These are phyloP conservation scores for Sycophila texana DNA, from an alignment of 2,888 invertebrate species.

Conservation along the genomic window DNA sequence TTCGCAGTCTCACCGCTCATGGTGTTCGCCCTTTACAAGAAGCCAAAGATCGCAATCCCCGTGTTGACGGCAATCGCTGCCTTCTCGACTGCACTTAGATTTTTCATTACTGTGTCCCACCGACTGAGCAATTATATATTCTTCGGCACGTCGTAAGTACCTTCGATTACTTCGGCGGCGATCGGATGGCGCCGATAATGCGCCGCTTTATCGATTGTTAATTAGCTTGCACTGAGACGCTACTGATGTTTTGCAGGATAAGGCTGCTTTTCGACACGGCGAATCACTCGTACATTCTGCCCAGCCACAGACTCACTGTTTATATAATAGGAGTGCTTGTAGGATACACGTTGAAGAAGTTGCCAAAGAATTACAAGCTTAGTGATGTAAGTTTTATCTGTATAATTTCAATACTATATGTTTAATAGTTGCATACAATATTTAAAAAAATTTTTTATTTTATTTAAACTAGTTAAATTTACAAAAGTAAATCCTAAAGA, in stretches of 20 bases:
- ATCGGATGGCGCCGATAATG: too few species aligned
- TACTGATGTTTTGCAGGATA: constrained; percentile 75
- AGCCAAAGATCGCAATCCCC: constrained; percentile 78
- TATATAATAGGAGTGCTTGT: constrained; percentile 83
- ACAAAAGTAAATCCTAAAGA: too few species aligned
- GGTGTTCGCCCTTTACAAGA: constrained; percentile 79
- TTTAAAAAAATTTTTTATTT: too few species aligned
- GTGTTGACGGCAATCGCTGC: constrained; percentile 76
- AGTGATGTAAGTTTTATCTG: constrained; percentile 72
- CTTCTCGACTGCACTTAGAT: constrained; percentile 80
- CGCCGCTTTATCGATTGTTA: background rate
- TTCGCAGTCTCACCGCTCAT: constrained; percentile 81
- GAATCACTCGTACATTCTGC: constrained; percentile 82
- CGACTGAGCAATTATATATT: constrained; percentile 82
- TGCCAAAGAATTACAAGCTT: constrained; percentile 74
- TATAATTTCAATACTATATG: constrained; percentile 7
- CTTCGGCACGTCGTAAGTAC: constrained; percentile 83
- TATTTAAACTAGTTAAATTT: too few species aligned
- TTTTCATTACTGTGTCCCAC: constrained; percentile 79
- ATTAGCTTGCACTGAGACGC: too few species aligned
- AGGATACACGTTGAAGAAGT: constrained; percentile 79
- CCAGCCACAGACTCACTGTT: constrained; percentile 81
- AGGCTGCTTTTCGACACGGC: constrained; percentile 82
- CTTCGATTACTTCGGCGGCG: background rate
- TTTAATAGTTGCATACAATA: too few species aligned